Percentiles rank a stretch among this genome's conserved stretches.
Conservation (phyloP, 2,113 vertebrate species). For the Maccullochella peelii region DNA sequence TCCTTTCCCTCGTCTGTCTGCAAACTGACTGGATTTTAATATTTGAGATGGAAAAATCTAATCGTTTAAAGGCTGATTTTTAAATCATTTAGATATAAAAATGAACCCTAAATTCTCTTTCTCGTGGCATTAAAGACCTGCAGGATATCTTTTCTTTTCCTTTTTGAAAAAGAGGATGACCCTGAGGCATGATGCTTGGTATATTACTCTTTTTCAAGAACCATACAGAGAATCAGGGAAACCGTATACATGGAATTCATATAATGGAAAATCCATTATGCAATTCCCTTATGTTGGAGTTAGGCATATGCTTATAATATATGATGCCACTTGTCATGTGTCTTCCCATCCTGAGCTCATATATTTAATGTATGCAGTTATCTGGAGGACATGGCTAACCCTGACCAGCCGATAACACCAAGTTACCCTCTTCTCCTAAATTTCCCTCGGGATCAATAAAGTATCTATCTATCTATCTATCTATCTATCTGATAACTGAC, state of each 20-base stretch:
- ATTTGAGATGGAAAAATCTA: not conserved
- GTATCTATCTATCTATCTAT: too few species aligned
- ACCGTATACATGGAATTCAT: constrained; percentile 28
- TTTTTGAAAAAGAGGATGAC: constrained; percentile 10
- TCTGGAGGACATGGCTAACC: constrained; percentile 23
- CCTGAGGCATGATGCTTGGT: not conserved
- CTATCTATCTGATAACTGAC: constrained; percentile 2
- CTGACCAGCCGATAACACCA: constrained; percentile 3
- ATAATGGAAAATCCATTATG: constrained; percentile 47
- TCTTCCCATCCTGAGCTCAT: constrained; percentile 1
- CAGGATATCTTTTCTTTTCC: not conserved
- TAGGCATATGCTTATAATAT: constrained; percentile 39
- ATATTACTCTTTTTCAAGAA: constrained; percentile 1
- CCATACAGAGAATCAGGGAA: constrained; percentile 27
- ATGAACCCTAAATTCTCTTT: constrained; percentile 8
- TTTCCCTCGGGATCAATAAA: too few species aligned
- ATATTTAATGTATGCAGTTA: constrained; percentile 37
- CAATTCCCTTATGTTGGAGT: constrained; percentile 32
- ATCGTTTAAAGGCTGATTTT: not conserved
- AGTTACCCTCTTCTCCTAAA: not conserved
- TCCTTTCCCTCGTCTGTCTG: not conserved
- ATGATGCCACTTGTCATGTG: constrained; percentile 36
- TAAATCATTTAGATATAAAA: not conserved
- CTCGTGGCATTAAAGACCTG: constrained; percentile 12
- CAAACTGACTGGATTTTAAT: not conserved